phyloP scores from a whole-genome alignment of 2,797 vertebrate species.

The Carapus acus region DNA sequence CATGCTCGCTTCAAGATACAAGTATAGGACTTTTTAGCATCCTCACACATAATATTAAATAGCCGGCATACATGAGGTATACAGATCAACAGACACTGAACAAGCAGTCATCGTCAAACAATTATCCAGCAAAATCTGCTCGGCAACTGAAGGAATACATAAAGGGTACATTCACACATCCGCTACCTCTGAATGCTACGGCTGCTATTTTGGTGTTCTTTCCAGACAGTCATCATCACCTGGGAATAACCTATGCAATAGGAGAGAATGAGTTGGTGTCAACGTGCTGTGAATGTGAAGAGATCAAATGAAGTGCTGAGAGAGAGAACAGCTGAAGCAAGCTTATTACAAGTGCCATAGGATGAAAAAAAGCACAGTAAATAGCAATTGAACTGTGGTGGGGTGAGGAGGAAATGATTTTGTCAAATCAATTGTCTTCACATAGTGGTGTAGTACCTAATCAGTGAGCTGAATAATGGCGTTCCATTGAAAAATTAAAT shows the following conservation, averaged over 20 bases:
- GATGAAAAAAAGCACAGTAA: conserved; percentile 23
- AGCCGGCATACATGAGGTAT: too few species aligned
- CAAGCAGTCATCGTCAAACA: too few species aligned
- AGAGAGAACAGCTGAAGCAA: conserved; percentile 13
- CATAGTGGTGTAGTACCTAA: too few species aligned
- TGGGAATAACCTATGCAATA: conserved; percentile 47
- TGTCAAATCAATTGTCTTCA: too few species aligned
- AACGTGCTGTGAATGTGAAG: neutral
- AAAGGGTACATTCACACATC: too few species aligned
- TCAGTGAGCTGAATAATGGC: conserved; percentile 29
- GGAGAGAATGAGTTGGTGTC: neutral
- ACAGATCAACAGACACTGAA: too few species aligned
- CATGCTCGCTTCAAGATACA: too few species aligned
- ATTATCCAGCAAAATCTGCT: too few species aligned
- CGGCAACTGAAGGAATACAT: too few species aligned
- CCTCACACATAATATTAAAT: too few species aligned
- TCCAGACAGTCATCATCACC: conserved; percentile 50
- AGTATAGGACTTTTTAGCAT: too few species aligned
- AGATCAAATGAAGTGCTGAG: conserved; percentile 23
- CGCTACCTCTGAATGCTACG: too few species aligned
- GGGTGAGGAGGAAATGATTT: conserved; percentile 20
- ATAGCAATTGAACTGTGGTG: conserved; percentile 11
- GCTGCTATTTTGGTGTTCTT: neutral
- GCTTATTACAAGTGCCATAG: conserved; percentile 17
- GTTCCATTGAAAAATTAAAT: conserved; percentile 20